Percentiles rank a stretch among this genome's conserved stretches.
Evolutionary conservation across 2,113 vertebrate species (phyloP).

Genomic region (Toxotes chatareus): DNA sequence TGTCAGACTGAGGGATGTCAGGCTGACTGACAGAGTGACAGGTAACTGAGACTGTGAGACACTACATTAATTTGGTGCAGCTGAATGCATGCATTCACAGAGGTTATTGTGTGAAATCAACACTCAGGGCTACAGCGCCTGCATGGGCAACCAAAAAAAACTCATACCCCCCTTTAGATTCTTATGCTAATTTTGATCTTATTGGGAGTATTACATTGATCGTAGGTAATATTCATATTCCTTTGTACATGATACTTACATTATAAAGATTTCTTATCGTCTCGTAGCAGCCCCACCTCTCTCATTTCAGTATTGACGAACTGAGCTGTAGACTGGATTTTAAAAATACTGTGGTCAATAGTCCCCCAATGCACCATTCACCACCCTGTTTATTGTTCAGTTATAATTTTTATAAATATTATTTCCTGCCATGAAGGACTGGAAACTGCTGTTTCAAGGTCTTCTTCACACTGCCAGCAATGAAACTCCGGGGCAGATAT

Average conservation of each 20-base stretch:
- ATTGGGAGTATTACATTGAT: too few relatives aligned
- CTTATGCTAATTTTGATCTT: too few relatives aligned
- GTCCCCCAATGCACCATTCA: not conserved
- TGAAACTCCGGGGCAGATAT: not conserved
- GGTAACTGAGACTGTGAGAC: slow-evolving; percentile 1
- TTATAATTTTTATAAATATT: not conserved
- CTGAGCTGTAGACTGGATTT: not conserved
- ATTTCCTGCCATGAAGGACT: not conserved
- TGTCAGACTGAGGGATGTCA: slow-evolving; percentile 31
- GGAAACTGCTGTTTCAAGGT: not conserved
- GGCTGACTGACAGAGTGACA: slow-evolving; percentile 56
- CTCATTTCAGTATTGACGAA: not conserved
- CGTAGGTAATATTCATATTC: too few relatives aligned
- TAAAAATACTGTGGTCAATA: not conserved
- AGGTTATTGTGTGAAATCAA: slow-evolving; percentile 7
- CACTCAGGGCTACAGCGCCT: not conserved
- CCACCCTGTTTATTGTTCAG: not conserved
- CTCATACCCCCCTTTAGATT: too few relatives aligned
- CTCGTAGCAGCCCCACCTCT: not conserved
- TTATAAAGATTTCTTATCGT: too few relatives aligned
- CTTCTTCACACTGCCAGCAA: not conserved
- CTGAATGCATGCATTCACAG: slow-evolving; percentile 18
- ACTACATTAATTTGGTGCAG: not conserved
- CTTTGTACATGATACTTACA: too few relatives aligned
- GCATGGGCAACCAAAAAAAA: not conserved